Evolutionary conservation across 2,888 invertebrate genomes (phyloP), one percentile per base, ranked within the genome.

Genomic region (Autographa pulchrina): DNA sequence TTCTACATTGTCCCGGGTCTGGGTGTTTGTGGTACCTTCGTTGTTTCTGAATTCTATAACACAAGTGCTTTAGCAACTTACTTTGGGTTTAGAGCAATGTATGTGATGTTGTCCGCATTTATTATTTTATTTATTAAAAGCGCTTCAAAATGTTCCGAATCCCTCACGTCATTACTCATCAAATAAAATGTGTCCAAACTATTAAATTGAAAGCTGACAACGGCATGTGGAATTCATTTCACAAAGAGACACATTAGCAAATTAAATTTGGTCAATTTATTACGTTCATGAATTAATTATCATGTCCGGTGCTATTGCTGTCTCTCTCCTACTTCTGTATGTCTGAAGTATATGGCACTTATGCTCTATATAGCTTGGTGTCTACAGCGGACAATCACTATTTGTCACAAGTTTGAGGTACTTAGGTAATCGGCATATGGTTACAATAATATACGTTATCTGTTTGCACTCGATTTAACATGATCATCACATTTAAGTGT

Each of bases 161-260:
- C 20, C 31, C 20, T 59, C 48, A 61, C 60, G 69, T 74, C 20
- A 78, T 65, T 74, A 65, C 58, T 25, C 32, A 48, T 32, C 25
- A 43, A 60, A 60, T 65, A 20, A 58, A 65, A 68, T 68, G 65
- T 62, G 43, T 56, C 7, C 7, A 20, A 25, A 20, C 35, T 25
- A 56, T 64, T 7, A n/a, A 58, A 68, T 63, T 52, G 13, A 56
- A 58, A 60, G 32, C 48, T 31, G 68, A 52, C n/a, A 20, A 52
- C 68, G 48, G 11, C n/a, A 16, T 6, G 6, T 20, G 58, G n/a
- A 65, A 71, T 56, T 62, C 41, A 25, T 14, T 18, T 25, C 25
- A 65, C 65, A 65, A 71, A 75, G 65, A 43, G 16, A 65, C 14
- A 52, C 20, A 65, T 59, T 52, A 58, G 60, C 25, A 70, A 63